phyloP scores from a whole-genome alignment of 1,140 invertebrate genomes.

The Ganaspis sp. region DNA sequence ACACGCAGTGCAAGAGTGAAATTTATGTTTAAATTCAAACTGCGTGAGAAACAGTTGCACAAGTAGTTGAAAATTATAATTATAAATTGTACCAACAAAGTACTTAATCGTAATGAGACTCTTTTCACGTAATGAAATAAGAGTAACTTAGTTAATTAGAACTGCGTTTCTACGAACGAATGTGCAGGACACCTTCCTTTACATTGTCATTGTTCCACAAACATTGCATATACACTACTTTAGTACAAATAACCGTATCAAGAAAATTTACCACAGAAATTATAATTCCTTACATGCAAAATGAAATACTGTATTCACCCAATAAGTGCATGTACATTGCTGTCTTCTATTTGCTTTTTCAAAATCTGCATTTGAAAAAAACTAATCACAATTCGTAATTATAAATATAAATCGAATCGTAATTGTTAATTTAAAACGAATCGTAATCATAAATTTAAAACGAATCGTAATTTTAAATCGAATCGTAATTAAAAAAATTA shows the following conservation, averaged over 20 bases:
- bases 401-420: too few relatives aligned
- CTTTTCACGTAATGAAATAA: conserved; percentile 1
- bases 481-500: too few relatives aligned
- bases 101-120: conserved; percentile 5
- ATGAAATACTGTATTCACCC: background rate
- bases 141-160: conserved; percentile 11
- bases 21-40: background rate
- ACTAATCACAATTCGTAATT: too few relatives aligned
- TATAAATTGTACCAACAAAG: conserved; percentile 8
- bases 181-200: conserved; percentile 8
- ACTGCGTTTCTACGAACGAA: conserved; percentile 1
- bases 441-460: too few relatives aligned
- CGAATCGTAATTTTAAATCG: too few relatives aligned
- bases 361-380: too few relatives aligned
- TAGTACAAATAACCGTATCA: background rate
- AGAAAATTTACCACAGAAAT: background rate
- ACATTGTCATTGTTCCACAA: conserved; percentile 2
- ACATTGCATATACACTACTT: background rate
- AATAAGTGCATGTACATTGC: too few relatives aligned
- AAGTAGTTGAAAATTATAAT: background rate
- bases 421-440: too few relatives aligned
- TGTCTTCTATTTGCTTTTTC: too few relatives aligned
- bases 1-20: background rate
- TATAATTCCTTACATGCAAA: background rate
- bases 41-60: background rate